Evolutionary conservation across 2,113 vertebrate genomes (phyloP).

Genomic region (Oncorhynchus kisutch): DNA sequence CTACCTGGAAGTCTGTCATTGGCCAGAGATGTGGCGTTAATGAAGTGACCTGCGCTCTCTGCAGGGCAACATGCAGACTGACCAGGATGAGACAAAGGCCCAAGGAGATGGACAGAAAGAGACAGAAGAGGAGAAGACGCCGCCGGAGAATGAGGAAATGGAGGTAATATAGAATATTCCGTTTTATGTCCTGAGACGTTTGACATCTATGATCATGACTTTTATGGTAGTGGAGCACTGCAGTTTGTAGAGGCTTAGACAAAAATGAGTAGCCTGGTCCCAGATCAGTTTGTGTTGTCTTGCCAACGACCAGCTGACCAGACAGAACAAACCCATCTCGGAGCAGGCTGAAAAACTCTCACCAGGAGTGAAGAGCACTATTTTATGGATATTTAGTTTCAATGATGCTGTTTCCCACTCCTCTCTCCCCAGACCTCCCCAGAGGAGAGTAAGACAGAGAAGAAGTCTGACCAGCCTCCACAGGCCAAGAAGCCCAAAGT

Average conservation of each 20-base stretch:
- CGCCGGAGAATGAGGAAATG: constrained; percentile 88
- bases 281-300: not conserved
- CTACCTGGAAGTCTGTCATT: not conserved
- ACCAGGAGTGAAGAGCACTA: not conserved
- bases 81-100: constrained; percentile 84
- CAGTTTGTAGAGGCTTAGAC: not conserved
- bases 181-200: not conserved
- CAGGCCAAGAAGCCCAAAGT: constrained; percentile 98
- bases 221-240: too few species aligned
- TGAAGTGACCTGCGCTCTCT: constrained; percentile 5
- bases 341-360: not conserved
- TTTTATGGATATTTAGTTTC: not conserved
- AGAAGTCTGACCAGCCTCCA: constrained; percentile 92
- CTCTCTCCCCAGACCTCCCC: constrained; percentile 76
- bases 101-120: constrained; percentile 78
- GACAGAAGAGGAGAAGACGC: constrained; percentile 74
- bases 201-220: not conserved
- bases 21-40: constrained; percentile 4
- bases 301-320: too few species aligned
- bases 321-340: too few species aligned
- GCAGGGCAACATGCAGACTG: constrained; percentile 92
- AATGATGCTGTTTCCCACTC: not conserved
- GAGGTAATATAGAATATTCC: constrained; percentile 74
- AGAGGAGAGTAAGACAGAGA: constrained; percentile 85
- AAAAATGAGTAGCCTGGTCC: not conserved